Percentiles rank a stretch among this genome's conserved stretches.
These are phyloP conservation scores for Drosophila biarmipes DNA, from an alignment of 1,140 invertebrate genomes.

Conservation along the genomic window DNA sequence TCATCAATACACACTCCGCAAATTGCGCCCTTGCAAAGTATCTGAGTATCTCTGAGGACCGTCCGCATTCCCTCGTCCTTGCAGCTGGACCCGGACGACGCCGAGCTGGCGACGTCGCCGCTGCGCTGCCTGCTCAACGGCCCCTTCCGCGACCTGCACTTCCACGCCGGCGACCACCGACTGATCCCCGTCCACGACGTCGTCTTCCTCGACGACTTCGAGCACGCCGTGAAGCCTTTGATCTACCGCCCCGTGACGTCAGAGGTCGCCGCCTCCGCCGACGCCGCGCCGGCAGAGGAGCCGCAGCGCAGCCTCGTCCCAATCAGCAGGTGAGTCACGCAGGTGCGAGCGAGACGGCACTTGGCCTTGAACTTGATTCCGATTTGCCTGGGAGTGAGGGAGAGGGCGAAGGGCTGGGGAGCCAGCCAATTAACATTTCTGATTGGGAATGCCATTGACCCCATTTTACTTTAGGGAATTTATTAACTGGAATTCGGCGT, in stretches of 20 bases:
- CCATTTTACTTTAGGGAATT: not conserved
- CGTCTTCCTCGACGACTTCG: constrained; percentile 78
- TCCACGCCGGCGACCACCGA: constrained; percentile 68
- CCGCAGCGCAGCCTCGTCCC: constrained; percentile 15
- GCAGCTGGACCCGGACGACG: constrained; percentile 66
- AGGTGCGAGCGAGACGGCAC: constrained; percentile 4
- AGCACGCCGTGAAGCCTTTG: constrained; percentile 68
- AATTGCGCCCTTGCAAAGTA: too few relatives aligned
- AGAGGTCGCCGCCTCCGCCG: constrained; percentile 24
- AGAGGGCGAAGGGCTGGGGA: not conserved
- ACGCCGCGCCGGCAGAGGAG: constrained; percentile 11
- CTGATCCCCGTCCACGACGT: constrained; percentile 76
- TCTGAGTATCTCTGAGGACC: too few relatives aligned
- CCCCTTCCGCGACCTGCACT: constrained; percentile 75
- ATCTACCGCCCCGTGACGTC: constrained; percentile 73
- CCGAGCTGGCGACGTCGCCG: constrained; percentile 54
- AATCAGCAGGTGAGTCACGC: constrained; percentile 57
- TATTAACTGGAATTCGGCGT: not conserved
- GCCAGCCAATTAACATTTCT: not conserved
- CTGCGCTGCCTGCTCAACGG: constrained; percentile 75
- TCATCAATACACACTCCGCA: too few relatives aligned
- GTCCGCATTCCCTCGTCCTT: not conserved
- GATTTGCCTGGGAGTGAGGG: not conserved
- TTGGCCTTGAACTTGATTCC: constrained; percentile 65
- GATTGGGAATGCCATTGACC: not conserved